Evolutionary conservation across 2,113 vertebrate species (phyloP), one percentile per base, ranked within the genome.

Genomic region (Sorex araneus): DNA sequence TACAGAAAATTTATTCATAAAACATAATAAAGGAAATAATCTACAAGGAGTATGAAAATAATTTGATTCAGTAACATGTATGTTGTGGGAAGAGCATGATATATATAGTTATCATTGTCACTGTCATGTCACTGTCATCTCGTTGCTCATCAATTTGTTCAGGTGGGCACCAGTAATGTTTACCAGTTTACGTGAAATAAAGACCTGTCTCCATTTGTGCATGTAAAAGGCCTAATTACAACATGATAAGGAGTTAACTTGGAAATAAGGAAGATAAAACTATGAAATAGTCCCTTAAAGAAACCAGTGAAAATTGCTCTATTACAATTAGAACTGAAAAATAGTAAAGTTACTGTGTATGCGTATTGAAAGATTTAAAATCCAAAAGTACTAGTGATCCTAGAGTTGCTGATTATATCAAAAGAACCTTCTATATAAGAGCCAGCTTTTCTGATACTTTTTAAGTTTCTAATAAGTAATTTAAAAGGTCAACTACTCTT

Each of bases 181-280:
- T n/a, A n/a, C n/a, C n/a, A n/a, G n/a, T 73, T 84, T 78, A 57
- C 19, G 66, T 78, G 27, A 63, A 81, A 50, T 13, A 54, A 96
- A 81, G 82, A 50, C 23, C 25, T 50, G 43, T 1, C 54, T 47
- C n/a, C 28, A 36, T 74, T 40, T n/a, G 34, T 25, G 6, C 13
- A 67, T 69, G 60, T 10, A 69, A 27, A 87, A 45, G 19, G 2
- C 28, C 74, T 8, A 23, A n/a, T 32, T 60, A 60, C 15, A 77
- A 54, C 19, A 81, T 36, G 13, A 13, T 82, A 1, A 79, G 18
- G 21, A 6, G 19, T 30, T 79, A 85, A 80, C 45, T 50, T 81
- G n/a, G 50, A 87, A n/a, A 4, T n/a, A 0, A 18, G 63, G 67
- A 77, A 57, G 40, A 67, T 3, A 73, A 80, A 84, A 70, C 28